phyloP scores from a whole-genome alignment of 2,888 invertebrate genomes.

The Terebella lapidaria region DNA sequence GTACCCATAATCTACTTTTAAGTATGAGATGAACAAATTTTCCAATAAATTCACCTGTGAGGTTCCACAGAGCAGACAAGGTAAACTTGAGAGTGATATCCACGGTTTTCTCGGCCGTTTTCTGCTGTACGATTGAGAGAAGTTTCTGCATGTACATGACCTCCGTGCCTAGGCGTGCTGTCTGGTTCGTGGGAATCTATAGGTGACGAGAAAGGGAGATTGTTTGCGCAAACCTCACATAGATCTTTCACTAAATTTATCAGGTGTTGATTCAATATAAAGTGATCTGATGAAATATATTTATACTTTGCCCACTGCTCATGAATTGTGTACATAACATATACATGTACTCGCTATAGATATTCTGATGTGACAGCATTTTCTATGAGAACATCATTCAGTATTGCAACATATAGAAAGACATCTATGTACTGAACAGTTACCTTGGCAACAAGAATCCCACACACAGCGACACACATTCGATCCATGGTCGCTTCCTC shows the following conservation, averaged over 20 bases:
- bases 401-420: neutral
- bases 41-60: conserved; percentile 58
- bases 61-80: conserved; percentile 71
- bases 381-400: neutral
- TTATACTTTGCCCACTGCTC: too few species aligned
- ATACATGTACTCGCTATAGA: too few species aligned
- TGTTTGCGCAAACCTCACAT: too few species aligned
- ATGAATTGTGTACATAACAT: too few species aligned
- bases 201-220: too few species aligned
- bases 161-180: conserved; percentile 64
- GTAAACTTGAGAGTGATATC: conserved; percentile 74
- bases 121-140: conserved; percentile 62
- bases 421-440: neutral
- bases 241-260: too few species aligned
- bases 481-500: conserved; percentile 68
- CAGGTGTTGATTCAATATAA: too few species aligned
- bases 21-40: neutral
- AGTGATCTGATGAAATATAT: too few species aligned
- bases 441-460: conserved; percentile 63
- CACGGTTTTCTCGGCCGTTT: conserved; percentile 50
- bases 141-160: conserved; percentile 67
- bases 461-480: conserved; percentile 76
- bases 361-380: too few species aligned
- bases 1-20: neutral
- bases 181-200: conserved; percentile 66